Evolutionary conservation across 2,113 vertebrate genomes (phyloP).

Genomic region (Stigmatopora argus): DNA sequence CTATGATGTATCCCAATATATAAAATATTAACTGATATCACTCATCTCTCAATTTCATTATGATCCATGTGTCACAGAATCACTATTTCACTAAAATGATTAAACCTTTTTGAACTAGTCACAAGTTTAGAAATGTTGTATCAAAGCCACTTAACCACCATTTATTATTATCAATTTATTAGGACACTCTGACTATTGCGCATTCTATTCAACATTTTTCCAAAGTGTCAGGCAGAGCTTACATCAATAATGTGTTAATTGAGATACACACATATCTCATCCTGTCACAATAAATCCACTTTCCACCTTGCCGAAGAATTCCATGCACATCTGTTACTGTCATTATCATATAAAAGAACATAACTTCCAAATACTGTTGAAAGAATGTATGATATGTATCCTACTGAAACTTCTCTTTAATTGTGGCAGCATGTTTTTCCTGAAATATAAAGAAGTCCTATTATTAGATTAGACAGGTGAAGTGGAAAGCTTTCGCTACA

Average conservation of each 20-base stretch:
- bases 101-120: not conserved
- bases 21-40: not conserved
- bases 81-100: not conserved
- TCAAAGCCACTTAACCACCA: not conserved
- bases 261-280: conserved; percentile 31
- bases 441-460: too few species aligned
- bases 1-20: not conserved
- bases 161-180: not conserved
- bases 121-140: not conserved
- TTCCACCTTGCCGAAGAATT: conserved; percentile 46
- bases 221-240: conserved; percentile 11
- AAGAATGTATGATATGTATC: not conserved
- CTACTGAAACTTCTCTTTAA: not conserved
- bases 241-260: conserved; percentile 43
- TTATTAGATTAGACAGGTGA: too few species aligned
- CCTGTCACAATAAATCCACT: conserved; percentile 35
- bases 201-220: conserved; percentile 1
- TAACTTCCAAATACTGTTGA: not conserved
- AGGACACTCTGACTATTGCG: not conserved
- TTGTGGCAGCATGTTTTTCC: not conserved
- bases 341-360: conserved; percentile 25
- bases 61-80: not conserved
- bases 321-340: conserved; percentile 30
- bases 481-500: too few species aligned
- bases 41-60: not conserved